Conservation (phyloP, 2,113 vertebrate genomes). For the Tetraodon nigroviridis region DNA sequence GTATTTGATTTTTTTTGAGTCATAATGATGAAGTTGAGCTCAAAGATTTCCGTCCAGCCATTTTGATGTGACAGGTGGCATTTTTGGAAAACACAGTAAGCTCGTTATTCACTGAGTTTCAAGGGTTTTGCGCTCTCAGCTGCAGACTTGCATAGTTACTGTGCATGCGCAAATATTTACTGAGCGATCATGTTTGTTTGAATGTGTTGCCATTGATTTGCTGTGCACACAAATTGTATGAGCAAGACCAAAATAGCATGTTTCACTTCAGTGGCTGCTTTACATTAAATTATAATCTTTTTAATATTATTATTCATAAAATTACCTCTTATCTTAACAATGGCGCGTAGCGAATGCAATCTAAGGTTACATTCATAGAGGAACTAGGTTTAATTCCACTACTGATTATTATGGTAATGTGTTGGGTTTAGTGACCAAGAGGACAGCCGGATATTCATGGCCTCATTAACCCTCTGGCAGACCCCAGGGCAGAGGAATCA, state of each 20-base stretch:
- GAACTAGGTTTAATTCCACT: constrained; percentile 6
- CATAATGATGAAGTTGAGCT: constrained; percentile 24
- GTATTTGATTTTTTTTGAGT: constrained; percentile 33
- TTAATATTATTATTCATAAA: too few relatives aligned
- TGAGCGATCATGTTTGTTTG: constrained; percentile 66
- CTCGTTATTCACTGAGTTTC: constrained; percentile 65
- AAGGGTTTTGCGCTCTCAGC: constrained; percentile 49
- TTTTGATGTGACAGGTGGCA: constrained; percentile 57
- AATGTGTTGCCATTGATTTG: constrained; percentile 64
- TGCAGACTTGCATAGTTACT: constrained; percentile 51
- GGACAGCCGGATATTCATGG: constrained; percentile 5
- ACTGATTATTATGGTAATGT: constrained; percentile 30
- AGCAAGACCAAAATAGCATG: constrained; percentile 47
- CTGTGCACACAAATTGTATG: constrained; percentile 58
- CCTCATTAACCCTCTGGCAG: constrained; percentile 9
- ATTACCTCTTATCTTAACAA: constrained; percentile 16
- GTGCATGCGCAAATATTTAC: constrained; percentile 70
- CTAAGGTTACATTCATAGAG: constrained; percentile 3
- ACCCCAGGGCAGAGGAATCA: constrained; percentile 1
- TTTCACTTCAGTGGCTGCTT: constrained; percentile 44
- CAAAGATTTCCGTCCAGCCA: constrained; percentile 34
- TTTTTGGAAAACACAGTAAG: constrained; percentile 51
- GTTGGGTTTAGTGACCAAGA: not conserved
- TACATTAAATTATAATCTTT: constrained; percentile 50
- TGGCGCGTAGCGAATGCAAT: not conserved